Evolutionary conservation across 2,888 invertebrate genomes (phyloP), one percentile per base, ranked within the genome.

Genomic region (Chymomyza fuscimana): DNA sequence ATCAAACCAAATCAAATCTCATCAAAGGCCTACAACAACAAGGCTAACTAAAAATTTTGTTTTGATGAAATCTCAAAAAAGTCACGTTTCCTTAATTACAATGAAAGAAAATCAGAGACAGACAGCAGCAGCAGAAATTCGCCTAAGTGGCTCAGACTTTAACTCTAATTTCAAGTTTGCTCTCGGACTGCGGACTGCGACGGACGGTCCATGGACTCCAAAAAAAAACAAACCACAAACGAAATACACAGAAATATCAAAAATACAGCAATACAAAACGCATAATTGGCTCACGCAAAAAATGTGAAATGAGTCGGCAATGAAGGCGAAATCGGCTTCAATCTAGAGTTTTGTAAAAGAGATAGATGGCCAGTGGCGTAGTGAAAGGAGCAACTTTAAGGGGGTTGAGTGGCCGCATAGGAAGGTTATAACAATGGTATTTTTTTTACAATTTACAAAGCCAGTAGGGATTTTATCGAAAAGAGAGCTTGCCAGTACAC

Each of bases 251-350:
- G 64, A 77, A 64, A 78, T 61, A 67, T 60, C 67, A 70, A 70
- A 70, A 73, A 76, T 69, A 70, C 76, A 46, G 72, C 72, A 77
- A 82, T 70, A 87, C 80, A 84, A 86, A 86, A 84, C 82, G 78
- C 86, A 88, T 87, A 87, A 88, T 88, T 88, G 89, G 86, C 84
- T 87, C 87, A 87, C 86, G 88, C 88, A 87, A 85, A 86, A 86
- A 80, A 67, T 67, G 58, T 70, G 67, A 70, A 74, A 70, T 74
- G 69, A 71, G 73, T 51, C 65, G 71, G 54, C 52, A 54, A 66
- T 69, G 50, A 74, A 67, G 50, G 66, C 50, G 59, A 63, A 51
- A 62, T 64, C 74, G 58, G 51, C 52, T 51, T 50, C 7, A 58
- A 79, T 80, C 81, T 77, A 72, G 58, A 77, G 84, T 80, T 86